Evolutionary conservation across 1,140 invertebrate species (phyloP).

Genomic region (Meloidogyne floridensis): DNA sequence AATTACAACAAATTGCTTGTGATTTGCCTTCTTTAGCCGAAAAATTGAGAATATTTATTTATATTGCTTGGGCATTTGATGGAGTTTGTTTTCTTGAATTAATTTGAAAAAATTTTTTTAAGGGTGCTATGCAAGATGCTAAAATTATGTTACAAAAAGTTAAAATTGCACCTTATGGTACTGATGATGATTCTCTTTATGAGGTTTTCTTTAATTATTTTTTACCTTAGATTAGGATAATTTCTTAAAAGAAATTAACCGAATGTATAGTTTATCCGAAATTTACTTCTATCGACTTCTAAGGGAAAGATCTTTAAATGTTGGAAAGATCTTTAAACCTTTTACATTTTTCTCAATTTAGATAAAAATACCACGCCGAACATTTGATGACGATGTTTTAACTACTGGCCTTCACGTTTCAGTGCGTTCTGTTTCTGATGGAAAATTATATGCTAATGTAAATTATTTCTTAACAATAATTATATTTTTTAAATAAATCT

Average conservation of each 20-base stretch:
- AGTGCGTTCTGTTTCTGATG: slow-evolving; percentile 29
- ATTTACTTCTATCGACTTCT: too few relatives aligned
- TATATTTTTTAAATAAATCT: not conserved
- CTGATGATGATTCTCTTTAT: slow-evolving; percentile 24
- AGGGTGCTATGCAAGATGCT: slow-evolving; percentile 28
- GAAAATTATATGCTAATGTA: slow-evolving; percentile 32
- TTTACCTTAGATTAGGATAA: not conserved
- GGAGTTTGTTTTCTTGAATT: not conserved
- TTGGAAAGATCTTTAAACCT: too few relatives aligned
- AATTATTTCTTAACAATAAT: not conserved
- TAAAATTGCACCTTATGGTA: not conserved
- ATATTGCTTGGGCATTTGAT: slow-evolving; percentile 29
- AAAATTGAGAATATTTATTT: slow-evolving; percentile 25
- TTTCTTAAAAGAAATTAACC: too few relatives aligned
- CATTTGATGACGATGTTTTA: slow-evolving; percentile 25
- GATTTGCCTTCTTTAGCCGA: slow-evolving; percentile 18
- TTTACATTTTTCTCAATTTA: not conserved
- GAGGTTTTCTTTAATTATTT: slow-evolving; percentile 8
- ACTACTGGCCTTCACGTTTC: slow-evolving; percentile 35
- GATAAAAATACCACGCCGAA: slow-evolving; percentile 28
- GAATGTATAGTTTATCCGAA: too few relatives aligned
- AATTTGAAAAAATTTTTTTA: not conserved
- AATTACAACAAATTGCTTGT: slow-evolving; percentile 11
- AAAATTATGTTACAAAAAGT: slow-evolving; percentile 27
- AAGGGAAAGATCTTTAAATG: too few relatives aligned